These are phyloP conservation scores for Aleiodes alternator DNA, from an alignment of 2,888 invertebrate species.

Conservation along the genomic window DNA sequence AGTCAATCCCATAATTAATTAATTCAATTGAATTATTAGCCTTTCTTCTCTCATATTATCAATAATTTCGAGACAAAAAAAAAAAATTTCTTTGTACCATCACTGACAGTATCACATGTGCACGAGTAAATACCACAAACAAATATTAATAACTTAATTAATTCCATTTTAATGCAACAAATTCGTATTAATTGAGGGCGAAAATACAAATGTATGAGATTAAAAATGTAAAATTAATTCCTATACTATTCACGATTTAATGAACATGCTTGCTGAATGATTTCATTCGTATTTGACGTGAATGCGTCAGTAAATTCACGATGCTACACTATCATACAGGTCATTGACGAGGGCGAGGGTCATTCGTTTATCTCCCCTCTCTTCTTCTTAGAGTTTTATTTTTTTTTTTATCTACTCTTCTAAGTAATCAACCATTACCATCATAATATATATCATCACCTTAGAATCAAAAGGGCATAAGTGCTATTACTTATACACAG, in stretches of 20 bases:
- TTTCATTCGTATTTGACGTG: constrained; percentile 57
- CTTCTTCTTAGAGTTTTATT: constrained; percentile 6
- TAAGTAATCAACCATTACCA: constrained; percentile 20
- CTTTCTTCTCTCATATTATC: no score
- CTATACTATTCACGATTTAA: constrained; percentile 42
- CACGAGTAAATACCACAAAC: constrained; percentile 49
- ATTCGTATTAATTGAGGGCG: background rate
- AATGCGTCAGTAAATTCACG: constrained; percentile 62
- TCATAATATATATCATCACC: background rate
- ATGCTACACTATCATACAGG: constrained; percentile 66
- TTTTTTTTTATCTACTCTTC: constrained; percentile 11
- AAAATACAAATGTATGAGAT: constrained; percentile 6
- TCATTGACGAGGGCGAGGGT: constrained; percentile 71
- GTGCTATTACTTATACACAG: no score
- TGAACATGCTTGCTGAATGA: constrained; percentile 45
- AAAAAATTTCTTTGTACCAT: constrained; percentile 44
- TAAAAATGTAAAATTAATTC: constrained; percentile 38
- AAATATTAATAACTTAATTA: constrained; percentile 49
- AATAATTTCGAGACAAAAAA: background rate
- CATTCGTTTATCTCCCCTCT: constrained; percentile 65
- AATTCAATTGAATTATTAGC: background rate
- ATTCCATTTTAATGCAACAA: constrained; percentile 50
- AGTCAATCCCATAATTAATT: background rate
- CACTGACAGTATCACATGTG: constrained; percentile 42
- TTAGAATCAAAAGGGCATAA: no score